These are phyloP conservation scores for Murina feae DNA, from an alignment of 2,113 vertebrate species.

Conservation along the genomic window DNA sequence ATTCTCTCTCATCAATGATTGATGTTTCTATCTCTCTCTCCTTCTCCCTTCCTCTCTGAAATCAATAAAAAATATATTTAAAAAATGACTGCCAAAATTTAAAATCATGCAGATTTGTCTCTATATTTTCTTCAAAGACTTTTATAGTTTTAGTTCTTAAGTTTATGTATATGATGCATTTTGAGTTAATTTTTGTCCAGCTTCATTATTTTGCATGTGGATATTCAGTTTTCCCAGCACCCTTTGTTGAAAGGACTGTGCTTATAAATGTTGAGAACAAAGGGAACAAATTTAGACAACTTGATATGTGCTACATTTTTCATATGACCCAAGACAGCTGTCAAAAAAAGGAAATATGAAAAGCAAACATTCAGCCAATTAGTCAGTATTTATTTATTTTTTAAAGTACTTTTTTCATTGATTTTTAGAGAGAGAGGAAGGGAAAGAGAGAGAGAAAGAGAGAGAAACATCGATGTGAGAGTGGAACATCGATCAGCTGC, in stretches of 20 bases:
- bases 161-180: background rate
- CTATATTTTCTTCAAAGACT: background rate
- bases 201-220: background rate
- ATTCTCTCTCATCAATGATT: no score
- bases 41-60: no score
- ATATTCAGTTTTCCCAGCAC: background rate
- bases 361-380: background rate
- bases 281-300: background rate
- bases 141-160: background rate
- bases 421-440: background rate
- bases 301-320: background rate
- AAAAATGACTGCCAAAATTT: background rate
- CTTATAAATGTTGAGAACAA: background rate
- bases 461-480: background rate
- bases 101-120: background rate
- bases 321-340: background rate
- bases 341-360: slow-evolving; percentile 5
- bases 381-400: background rate
- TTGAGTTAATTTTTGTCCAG: background rate
- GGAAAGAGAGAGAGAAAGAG: background rate
- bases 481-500: background rate
- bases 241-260: background rate
- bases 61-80: no score
- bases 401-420: background rate
- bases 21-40: no score